Conservation (phyloP, 2,113 vertebrate species). For the Oreochromis niloticus region DNA sequence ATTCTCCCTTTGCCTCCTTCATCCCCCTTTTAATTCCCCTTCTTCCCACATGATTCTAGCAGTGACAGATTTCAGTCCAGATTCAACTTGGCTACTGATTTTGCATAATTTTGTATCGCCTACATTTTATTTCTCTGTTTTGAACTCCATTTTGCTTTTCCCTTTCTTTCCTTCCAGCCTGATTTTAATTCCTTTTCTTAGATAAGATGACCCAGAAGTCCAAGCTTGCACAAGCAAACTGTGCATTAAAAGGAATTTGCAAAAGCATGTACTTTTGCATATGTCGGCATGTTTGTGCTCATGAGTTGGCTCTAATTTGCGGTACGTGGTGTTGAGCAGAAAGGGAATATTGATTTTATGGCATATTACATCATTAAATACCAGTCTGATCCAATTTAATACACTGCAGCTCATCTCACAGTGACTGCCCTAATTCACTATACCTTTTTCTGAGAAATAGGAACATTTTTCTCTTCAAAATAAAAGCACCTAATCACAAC, state of each 20-base stretch:
- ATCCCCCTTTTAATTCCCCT: not conserved
- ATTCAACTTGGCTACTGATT: not conserved
- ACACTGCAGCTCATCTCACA: not conserved
- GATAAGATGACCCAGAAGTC: constrained; percentile 13
- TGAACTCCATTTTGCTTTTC: not conserved
- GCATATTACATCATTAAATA: constrained; percentile 28
- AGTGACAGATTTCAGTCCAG: not conserved
- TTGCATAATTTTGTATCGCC: not conserved
- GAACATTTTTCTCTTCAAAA: not conserved
- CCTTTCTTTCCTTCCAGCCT: not conserved
- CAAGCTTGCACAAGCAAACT: not conserved
- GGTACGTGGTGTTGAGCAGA: not conserved
- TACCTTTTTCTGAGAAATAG: not conserved
- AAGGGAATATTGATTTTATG: constrained; percentile 18
- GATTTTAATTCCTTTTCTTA: not conserved
- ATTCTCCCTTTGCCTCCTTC: not conserved
- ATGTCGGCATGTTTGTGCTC: not conserved
- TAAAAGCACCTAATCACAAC: not conserved
- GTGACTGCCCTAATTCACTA: not conserved
- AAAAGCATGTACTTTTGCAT: not conserved
- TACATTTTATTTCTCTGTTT: not conserved
- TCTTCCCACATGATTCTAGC: not conserved
- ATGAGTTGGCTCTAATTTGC: not conserved
- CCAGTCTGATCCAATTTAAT: not conserved
- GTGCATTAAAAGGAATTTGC: not conserved